Evolutionary conservation across 2,113 vertebrate genomes (phyloP).

Genomic region (Cochlearius cochlearius): DNA sequence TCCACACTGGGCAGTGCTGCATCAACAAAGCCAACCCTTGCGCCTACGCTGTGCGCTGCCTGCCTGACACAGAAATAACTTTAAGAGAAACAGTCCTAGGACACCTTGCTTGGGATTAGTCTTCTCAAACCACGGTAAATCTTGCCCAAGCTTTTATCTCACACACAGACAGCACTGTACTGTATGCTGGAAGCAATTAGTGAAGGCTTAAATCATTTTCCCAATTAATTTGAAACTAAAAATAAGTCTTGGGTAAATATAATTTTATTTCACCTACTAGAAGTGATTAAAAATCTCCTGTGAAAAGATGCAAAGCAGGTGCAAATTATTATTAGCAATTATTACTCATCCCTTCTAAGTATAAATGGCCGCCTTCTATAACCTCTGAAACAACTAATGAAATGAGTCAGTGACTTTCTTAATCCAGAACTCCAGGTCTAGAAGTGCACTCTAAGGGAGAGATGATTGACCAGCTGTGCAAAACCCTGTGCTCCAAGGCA

Average conservation of each 20-base stretch:
- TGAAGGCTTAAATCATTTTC: background rate
- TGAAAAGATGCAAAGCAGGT: background rate
- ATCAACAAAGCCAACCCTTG: background rate
- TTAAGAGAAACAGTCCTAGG: background rate
- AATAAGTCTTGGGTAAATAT: constrained; percentile 14
- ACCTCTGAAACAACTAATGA: background rate
- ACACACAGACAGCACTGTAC: background rate
- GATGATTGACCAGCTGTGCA: background rate
- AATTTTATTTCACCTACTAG: background rate
- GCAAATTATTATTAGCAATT: background rate
- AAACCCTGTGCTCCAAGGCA: background rate
- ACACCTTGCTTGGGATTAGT: background rate
- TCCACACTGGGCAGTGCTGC: background rate
- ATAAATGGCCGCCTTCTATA: background rate
- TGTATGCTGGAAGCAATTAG: background rate
- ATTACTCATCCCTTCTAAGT: background rate
- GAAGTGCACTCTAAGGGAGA: background rate
- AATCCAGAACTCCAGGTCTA: background rate
- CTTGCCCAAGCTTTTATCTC: background rate
- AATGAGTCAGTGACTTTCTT: background rate
- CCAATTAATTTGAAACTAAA: constrained; percentile 11
- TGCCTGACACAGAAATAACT: background rate
- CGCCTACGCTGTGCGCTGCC: background rate
- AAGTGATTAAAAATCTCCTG: background rate
- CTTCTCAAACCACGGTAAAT: background rate